Base-by-base conservation (phyloP, 2,888 invertebrate species). In the Ferrisia virgata region DNA sequence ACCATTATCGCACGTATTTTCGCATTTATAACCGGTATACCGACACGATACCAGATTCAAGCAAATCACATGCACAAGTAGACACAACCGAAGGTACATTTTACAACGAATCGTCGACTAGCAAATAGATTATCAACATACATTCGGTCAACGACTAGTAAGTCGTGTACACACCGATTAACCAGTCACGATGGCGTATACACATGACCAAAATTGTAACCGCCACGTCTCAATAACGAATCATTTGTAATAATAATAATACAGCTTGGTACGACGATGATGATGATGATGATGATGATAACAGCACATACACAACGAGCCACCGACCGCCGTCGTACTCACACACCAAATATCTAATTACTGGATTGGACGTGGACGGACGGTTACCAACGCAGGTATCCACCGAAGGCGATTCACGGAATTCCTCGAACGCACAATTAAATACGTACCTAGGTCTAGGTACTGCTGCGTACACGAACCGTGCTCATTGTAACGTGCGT, bases 1-100 rank as follows among this genome's bases (percentile, higher is more conserved):
- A 64, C 9, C 64, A 28, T 64, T 64, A 64, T 76, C 72, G 72
- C 33, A 76, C 31, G 72, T 76, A 76, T 36, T 76, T 76, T 76
- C 36, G 36, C 33, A 76, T 36, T 76, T 76, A 76, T 76, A 76
- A 76, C 31, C 72, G 31, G 72, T 76, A 76, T 76, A 2, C 36
- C 28, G 72, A 76, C 72, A 76, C 31, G 18, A 76, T 18, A 76
- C 72, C 28, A 64, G 64, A 64, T 64, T 64, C 64, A 64, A 8
- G 28, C 64, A 64, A 64, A 64, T 64, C 64, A 64, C 64, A 64
- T 64, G 64, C 64, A 64, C 64, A 64, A 64, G 28, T 64, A 64
- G 64, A 64, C 31, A 64, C 64, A 64, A 64, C 64, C 64, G 64
- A 64, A 64, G 64, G 28, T 28, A 28, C 64, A 64, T 64, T 64